phyloP scores from a whole-genome alignment of 1,140 invertebrate species.

The Caenorhabditis briggsae region DNA sequence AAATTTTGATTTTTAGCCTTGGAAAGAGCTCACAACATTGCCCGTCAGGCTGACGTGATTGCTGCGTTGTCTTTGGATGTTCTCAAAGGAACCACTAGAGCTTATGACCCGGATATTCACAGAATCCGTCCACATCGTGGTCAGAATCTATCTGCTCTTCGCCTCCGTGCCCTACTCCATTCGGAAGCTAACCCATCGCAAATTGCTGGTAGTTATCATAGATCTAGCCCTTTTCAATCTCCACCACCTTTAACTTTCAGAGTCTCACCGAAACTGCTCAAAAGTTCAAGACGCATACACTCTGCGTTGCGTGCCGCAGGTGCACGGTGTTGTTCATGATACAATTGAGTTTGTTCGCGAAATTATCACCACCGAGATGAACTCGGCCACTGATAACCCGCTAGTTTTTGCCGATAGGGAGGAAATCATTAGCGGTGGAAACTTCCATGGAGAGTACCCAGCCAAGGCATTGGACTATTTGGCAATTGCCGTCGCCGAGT shows the following conservation, averaged over 20 bases:
- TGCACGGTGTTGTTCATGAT: conserved; percentile 84
- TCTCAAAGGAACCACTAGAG: conserved; percentile 84
- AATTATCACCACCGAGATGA: conserved; percentile 83
- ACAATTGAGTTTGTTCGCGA: conserved; percentile 83
- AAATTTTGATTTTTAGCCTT: conserved; percentile 79
- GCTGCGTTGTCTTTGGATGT: conserved; percentile 84
- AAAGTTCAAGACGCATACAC: conserved; percentile 86
- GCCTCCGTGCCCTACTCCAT: conserved; percentile 83
- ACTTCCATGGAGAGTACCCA: conserved; percentile 85
- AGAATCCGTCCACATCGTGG: conserved; percentile 83
- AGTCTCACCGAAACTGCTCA: conserved; percentile 83
- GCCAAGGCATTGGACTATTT: conserved; percentile 85
- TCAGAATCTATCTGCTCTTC: conserved; percentile 82
- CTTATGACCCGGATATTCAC: conserved; percentile 85
- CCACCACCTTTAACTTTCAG: too few species aligned
- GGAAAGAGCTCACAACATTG: conserved; percentile 82
- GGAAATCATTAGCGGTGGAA: conserved; percentile 85
- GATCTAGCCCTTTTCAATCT: too few species aligned
- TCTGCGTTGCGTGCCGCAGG: conserved; percentile 84
- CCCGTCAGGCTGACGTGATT: conserved; percentile 84
- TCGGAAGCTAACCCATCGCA: conserved; percentile 84
- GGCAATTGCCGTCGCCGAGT: conserved; percentile 84
- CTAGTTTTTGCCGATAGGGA: conserved; percentile 84
- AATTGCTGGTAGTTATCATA: conserved; percentile 85
- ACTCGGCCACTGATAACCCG: conserved; percentile 85